phyloP scores from a whole-genome alignment of 2,888 invertebrate species.

The Noctuana brunneofusca region DNA sequence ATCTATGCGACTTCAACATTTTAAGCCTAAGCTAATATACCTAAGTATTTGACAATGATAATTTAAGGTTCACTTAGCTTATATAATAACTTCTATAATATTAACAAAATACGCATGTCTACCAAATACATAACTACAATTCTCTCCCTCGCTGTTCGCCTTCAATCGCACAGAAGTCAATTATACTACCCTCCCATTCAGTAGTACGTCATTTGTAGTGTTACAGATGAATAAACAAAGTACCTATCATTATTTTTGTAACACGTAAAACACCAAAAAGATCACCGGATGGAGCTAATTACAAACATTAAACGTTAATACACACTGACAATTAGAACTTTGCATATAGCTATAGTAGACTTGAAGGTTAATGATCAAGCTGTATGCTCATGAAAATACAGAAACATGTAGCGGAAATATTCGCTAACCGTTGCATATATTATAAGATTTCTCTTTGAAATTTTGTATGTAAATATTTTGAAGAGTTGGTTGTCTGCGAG shows the following conservation, averaged over 20 bases:
- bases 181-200: neutral
- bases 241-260: neutral
- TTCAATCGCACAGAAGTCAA: neutral
- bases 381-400: conserved; percentile 23
- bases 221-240: neutral
- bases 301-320: conserved; percentile 26
- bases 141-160: neutral
- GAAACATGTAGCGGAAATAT: conserved; percentile 11
- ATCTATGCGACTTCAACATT: too few relatives aligned
- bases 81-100: neutral
- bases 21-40: neutral
- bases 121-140: neutral
- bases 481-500: neutral
- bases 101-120: neutral
- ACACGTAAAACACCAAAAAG: conserved; percentile 22
- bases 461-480: neutral
- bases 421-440: neutral
- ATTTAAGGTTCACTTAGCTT: neutral
- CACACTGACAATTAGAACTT: conserved; percentile 25
- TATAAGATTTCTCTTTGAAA: neutral
- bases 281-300: conserved; percentile 28
- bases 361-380: conserved; percentile 28
- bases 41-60: neutral
- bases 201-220: neutral
- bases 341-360: neutral